Evolutionary conservation across 2,888 invertebrate species (phyloP), one percentile per base, ranked within the genome.

Genomic region (Blastobasis adustella): DNA sequence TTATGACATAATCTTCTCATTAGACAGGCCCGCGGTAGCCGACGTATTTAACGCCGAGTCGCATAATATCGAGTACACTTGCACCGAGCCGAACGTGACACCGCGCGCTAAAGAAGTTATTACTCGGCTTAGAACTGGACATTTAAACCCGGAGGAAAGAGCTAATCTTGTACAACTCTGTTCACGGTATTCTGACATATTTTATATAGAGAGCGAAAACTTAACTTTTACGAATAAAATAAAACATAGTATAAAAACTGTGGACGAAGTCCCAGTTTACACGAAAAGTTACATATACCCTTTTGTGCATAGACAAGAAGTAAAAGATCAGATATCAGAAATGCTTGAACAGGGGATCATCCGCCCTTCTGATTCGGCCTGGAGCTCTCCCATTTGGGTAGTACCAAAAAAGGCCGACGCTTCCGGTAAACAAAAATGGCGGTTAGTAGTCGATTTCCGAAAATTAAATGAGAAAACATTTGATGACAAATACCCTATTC

Each of bases 371-470:
- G 51, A 59, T 1, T 65, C 63, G 6, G 71, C 72, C 4, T 73
- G 69, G 66, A 58, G 23, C 23, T 23, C 23, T 23, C 23, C 23
- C 23, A 23, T 23, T 23, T 23, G 23, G 23, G 23, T 23, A 23
- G 23, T 23, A 23, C 23, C 23, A 23, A 23, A 23, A 23, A 23
- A 23, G 23, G 23, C 23, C 3, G 23, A 23, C 46, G 56, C 65
- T 0, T 58, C 59, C 1, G 67, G 67, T 8, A 61, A 62, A 58
- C 38, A 45, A 10, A 71, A 69, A 57, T 73, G 62, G 62, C 46
- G 69, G 44, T 46, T 71, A 6, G 69, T 73, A 5, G 59, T 70
- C 0, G 69, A 71, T 48, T 71, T 65, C 49, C 49, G 68, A 73
- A 23, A 23, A 23, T 23, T 23, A 23, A 23, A 1, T 52, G 64